Evolutionary conservation across 2,113 vertebrate genomes (phyloP).

Genomic region (Phaethornis superciliosus): DNA sequence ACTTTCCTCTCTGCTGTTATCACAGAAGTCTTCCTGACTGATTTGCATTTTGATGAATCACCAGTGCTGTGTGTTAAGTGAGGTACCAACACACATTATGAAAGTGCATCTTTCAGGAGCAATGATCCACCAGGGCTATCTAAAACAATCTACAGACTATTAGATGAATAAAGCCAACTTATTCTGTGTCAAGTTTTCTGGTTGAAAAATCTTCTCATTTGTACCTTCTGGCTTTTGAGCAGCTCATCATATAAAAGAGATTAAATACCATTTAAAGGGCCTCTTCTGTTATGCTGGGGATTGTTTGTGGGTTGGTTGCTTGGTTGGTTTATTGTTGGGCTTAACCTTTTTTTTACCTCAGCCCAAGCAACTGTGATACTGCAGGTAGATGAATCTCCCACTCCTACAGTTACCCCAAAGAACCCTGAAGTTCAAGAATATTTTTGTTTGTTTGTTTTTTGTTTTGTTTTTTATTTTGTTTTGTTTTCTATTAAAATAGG

Average conservation of each 20-base stretch:
- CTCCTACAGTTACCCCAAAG: neutral
- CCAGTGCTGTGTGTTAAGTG: neutral
- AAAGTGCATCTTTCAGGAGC: neutral
- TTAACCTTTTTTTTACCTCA: neutral
- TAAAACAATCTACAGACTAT: neutral
- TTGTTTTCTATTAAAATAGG: neutral
- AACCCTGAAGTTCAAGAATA: neutral
- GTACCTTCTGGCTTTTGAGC: neutral
- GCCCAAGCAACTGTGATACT: neutral
- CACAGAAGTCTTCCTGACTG: neutral
- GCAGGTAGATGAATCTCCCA: neutral
- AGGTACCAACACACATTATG: neutral
- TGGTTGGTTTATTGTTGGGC: neutral
- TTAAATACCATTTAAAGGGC: neutral
- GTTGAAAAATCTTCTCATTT: neutral
- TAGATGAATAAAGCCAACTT: neutral
- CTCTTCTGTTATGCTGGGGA: rapidly evolving
- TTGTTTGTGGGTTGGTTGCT: neutral
- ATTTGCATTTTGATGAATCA: conserved; percentile 37
- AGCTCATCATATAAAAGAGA: neutral
- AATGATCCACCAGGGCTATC: neutral
- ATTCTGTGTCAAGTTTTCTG: neutral
- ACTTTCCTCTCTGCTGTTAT: neutral
- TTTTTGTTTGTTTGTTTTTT: no score
- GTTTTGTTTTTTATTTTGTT: neutral